phyloP scores from a whole-genome alignment of 2,888 invertebrate species.

The Lumbricus terrestris region DNA sequence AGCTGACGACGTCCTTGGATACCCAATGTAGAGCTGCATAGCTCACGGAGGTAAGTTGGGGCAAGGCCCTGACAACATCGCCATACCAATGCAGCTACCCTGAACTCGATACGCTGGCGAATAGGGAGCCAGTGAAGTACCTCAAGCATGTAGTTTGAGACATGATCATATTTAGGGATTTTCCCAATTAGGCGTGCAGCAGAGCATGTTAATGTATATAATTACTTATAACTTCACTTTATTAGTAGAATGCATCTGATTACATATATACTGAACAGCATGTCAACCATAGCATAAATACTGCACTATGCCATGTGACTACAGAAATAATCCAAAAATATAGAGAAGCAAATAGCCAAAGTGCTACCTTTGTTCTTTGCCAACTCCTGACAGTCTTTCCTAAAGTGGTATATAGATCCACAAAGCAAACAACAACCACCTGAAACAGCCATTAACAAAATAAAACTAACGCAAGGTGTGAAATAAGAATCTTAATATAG shows the following conservation, averaged over 20 bases:
- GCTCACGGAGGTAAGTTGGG: too few species aligned
- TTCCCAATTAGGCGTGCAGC: too few species aligned
- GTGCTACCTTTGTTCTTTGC: constrained; percentile 41
- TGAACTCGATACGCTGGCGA: too few species aligned
- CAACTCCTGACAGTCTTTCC: constrained; percentile 78
- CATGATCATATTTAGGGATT: too few species aligned
- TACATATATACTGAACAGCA: too few species aligned
- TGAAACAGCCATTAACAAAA: constrained; percentile 4
- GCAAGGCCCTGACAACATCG: too few species aligned
- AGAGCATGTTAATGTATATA: too few species aligned
- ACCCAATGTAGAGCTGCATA: too few species aligned
- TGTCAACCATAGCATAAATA: neutral
- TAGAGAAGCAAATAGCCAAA: neutral
- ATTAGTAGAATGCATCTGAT: neutral
- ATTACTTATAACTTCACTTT: neutral
- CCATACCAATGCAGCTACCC: too few species aligned
- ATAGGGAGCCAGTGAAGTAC: too few species aligned
- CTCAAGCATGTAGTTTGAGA: too few species aligned
- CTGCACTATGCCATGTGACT: neutral
- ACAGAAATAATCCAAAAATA: neutral
- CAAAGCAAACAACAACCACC: constrained; percentile 72
- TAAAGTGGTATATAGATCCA: constrained; percentile 81
- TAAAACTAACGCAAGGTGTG: neutral
- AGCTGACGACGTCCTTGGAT: too few species aligned
- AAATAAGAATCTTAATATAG: neutral